Conservation (phyloP, 2,888 invertebrate species). For the Anticlea derivata region DNA sequence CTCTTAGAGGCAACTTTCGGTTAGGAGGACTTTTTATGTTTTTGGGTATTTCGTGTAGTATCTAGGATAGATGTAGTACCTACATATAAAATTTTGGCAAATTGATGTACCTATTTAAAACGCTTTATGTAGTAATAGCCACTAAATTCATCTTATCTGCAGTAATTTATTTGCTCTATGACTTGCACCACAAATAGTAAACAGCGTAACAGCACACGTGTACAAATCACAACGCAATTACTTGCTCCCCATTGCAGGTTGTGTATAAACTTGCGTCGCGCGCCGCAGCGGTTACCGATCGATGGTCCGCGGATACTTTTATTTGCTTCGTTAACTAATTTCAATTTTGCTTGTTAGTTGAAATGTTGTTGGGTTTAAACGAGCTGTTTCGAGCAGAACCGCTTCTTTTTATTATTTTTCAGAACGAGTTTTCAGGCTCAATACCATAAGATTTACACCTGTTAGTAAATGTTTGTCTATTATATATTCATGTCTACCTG, state of each 20-base stretch:
- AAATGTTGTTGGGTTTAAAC: conserved; percentile 39
- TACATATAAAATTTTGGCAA: too few relatives aligned
- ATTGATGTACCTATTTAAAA: too few relatives aligned
- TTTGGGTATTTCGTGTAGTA: too few relatives aligned
- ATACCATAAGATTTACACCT: too few relatives aligned
- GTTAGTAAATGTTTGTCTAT: too few relatives aligned
- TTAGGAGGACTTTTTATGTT: too few relatives aligned
- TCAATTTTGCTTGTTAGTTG: conserved; percentile 33
- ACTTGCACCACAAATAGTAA: conserved; percentile 24
- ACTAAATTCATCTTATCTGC: too few relatives aligned
- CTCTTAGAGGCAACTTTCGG: too few relatives aligned
- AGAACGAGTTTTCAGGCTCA: too few relatives aligned
- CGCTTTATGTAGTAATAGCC: too few relatives aligned
- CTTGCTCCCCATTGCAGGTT: conserved; percentile 42
- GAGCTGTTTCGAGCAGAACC: neutral
- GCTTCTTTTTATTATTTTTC: neutral
- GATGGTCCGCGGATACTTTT: conserved; percentile 39
- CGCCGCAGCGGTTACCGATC: conserved; percentile 26
- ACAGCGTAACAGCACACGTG: conserved; percentile 38
- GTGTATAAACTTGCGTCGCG: conserved; percentile 22
- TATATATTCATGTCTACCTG: too few relatives aligned
- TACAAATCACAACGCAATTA: conserved; percentile 57
- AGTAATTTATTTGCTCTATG: neutral
- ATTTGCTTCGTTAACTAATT: conserved; percentile 40
- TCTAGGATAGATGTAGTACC: too few relatives aligned